A percentile compares a stretch with the other conserved stretches of the same genome.
phyloP scores from a whole-genome alignment of 2,888 invertebrate genomes.

The Dicycla oo region DNA sequence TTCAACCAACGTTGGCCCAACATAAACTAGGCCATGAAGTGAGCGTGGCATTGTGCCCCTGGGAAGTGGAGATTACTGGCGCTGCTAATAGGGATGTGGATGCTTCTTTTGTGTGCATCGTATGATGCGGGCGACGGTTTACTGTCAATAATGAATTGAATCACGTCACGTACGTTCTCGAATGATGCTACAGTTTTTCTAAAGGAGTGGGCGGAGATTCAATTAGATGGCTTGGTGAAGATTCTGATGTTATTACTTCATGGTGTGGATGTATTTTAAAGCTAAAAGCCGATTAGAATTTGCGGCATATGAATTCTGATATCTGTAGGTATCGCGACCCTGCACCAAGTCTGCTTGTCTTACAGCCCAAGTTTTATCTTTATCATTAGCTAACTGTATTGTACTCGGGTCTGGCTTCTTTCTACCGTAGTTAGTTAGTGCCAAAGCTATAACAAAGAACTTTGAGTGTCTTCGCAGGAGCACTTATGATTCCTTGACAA shows the following conservation, averaged over 20 bases:
- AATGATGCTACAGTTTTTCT: conserved; percentile 20
- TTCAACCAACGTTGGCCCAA: conserved; percentile 37
- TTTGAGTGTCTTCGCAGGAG: not conserved
- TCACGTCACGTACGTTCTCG: conserved; percentile 38
- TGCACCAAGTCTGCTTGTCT: not conserved
- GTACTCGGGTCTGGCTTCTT: not conserved
- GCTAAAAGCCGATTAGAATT: not conserved
- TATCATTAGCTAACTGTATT: not conserved
- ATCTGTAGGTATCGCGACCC: not conserved
- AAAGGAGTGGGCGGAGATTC: not conserved
- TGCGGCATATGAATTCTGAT: not conserved
- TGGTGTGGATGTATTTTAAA: not conserved
- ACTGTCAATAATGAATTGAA: conserved; percentile 54
- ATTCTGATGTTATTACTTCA: not conserved
- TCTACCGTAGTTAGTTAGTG: not conserved
- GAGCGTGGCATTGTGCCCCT: conserved; percentile 61
- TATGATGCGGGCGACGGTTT: conserved; percentile 61
- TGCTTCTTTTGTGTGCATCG: conserved; percentile 70
- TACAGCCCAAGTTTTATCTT: not conserved
- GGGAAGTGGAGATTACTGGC: conserved; percentile 60
- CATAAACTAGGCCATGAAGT: conserved; percentile 54
- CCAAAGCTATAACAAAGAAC: no score
- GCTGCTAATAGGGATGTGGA: conserved; percentile 75
- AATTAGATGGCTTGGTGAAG: not conserved
- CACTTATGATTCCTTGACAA: not conserved